Conservation (phyloP, 2,113 vertebrate genomes). For the Podarcis raffonei region DNA sequence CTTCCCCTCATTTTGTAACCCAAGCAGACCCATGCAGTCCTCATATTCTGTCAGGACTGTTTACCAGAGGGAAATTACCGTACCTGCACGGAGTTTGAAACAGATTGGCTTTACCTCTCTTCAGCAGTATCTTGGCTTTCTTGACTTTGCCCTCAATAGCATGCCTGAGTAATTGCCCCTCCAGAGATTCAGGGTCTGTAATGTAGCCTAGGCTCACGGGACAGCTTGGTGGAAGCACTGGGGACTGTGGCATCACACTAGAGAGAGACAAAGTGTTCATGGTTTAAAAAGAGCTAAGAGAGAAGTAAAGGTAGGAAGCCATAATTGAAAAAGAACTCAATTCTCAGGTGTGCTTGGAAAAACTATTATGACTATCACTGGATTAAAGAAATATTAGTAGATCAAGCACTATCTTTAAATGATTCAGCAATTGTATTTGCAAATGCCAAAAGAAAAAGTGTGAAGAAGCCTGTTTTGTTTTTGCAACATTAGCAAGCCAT, state of each 20-base stretch:
- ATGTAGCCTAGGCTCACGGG: conserved; percentile 39
- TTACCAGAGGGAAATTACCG: neutral
- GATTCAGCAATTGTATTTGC: neutral
- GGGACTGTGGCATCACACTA: conserved; percentile 18
- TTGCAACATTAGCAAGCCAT: no score
- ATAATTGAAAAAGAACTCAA: neutral
- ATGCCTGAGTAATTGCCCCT: conserved; percentile 46
- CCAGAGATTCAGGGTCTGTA: conserved; percentile 17
- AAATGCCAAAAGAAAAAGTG: neutral
- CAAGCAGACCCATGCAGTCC: neutral
- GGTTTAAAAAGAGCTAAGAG: neutral
- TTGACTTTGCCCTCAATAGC: conserved; percentile 23
- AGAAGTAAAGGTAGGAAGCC: neutral
- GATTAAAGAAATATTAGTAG: neutral
- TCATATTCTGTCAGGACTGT: neutral
- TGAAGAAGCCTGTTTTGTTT: no score
- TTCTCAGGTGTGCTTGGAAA: neutral
- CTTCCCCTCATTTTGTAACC: neutral
- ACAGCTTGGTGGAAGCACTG: conserved; percentile 7
- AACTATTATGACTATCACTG: neutral
- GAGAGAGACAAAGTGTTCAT: neutral
- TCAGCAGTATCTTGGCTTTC: conserved; percentile 40
- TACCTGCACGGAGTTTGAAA: neutral
- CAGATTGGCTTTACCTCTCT: conserved; percentile 45
- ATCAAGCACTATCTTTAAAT: neutral